phyloP scores from a whole-genome alignment of 2,113 vertebrate species.

The Probosciger aterrimus region DNA sequence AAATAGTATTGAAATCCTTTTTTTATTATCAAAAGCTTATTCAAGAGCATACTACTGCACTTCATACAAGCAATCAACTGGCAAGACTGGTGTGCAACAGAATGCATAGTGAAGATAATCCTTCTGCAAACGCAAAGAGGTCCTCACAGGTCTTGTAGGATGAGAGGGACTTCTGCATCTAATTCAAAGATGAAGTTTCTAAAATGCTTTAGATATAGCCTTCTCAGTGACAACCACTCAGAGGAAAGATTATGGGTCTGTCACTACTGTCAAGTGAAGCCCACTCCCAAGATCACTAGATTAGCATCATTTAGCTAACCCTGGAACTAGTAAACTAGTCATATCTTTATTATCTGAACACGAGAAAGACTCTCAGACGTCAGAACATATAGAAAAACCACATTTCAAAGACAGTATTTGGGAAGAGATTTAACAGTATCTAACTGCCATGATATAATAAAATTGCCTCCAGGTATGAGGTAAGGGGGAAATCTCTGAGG shows the following conservation, averaged over 20 bases:
- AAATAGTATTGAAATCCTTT: neutral
- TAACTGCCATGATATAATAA: neutral
- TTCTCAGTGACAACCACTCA: neutral
- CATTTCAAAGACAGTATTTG: neutral
- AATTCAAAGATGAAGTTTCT: neutral
- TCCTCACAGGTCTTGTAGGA: neutral
- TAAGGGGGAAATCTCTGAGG: neutral
- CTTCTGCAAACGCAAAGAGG: neutral
- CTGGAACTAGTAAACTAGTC: neutral
- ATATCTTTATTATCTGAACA: neutral
- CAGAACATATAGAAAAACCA: neutral
- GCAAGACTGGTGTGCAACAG: neutral
- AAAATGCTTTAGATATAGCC: neutral
- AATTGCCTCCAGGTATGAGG: rapidly evolving
- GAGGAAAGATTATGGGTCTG: neutral
- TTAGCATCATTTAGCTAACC: neutral
- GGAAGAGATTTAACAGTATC: neutral
- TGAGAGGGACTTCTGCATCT: neutral
- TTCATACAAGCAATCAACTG: neutral
- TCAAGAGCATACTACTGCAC: neutral
- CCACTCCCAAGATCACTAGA: neutral
- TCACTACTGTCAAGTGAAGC: neutral
- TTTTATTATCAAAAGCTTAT: neutral
- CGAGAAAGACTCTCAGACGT: neutral
- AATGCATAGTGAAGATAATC: neutral